Evolutionary conservation across 2,797 vertebrate genomes (phyloP), one percentile per base, ranked within the genome.

Genomic region (Melanotaenia pygmaea): DNA sequence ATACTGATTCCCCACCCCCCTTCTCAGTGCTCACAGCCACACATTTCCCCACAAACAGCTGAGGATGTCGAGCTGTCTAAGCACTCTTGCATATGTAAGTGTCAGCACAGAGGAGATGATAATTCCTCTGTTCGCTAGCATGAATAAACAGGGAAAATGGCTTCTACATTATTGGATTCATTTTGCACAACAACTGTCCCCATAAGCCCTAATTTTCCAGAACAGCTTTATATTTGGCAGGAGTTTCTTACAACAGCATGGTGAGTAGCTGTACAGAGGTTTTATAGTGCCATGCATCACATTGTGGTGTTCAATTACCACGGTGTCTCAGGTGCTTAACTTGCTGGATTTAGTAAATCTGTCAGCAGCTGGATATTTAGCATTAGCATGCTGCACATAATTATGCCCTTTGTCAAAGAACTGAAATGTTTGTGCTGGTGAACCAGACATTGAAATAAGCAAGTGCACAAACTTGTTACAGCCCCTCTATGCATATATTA

Each of bases 121-220:
- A 81, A 87, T 88, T 90, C 84, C 74, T 51, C 51, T 68, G 75
- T 87, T 88, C 77, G 77, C 87, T 89, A 80, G 80, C 79, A 74
- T 78, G 84, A 81, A 84, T 91, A 86, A 91, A 87, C 71, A 84
- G 72, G 76, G 74, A 74, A 88, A 90, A 90, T 77, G 66, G 77
- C 74, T 85, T 68, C 65, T 12, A 53, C 84, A 82, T 90, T 88
- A 89, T 86, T 90, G 86, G 86, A 88, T 90, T 87, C 87, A 86
- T 86, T 88, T 88, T 87, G 87, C 83, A 85, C 85, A 89, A 89
- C 88, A 89, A 92, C 88, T 86, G 84, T 89, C 82, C 87, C 84
- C 76, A 80, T 86, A 91, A 89, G 87, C 89, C 82, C 78, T 79
- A 84, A 87, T 91, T 91, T 90, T 90, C 83, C 82, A 80, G 66